These are phyloP conservation scores for Atherinosoma microstoma DNA, from an alignment of 2,797 vertebrate species.

Conservation along the genomic window DNA sequence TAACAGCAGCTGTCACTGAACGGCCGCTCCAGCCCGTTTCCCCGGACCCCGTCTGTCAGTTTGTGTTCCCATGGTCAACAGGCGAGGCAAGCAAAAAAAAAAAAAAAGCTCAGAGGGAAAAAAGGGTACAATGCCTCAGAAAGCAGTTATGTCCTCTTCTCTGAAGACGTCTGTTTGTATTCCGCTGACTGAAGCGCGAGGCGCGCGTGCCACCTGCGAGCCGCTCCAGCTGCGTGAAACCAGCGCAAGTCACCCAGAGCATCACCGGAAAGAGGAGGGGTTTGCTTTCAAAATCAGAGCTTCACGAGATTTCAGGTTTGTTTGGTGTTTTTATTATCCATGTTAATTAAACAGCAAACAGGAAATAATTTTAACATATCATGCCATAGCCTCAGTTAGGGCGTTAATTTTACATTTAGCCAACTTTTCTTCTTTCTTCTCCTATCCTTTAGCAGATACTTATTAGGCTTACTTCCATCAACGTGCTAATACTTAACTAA, in stretches of 20 bases:
- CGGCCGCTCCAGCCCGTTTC: conserved; percentile 29
- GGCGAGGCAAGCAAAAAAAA: background rate
- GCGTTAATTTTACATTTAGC: background rate
- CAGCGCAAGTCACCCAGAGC: conserved; percentile 1
- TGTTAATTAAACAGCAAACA: background rate
- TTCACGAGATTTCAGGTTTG: accelerated
- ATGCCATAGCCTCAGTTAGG: background rate
- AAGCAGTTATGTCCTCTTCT: conserved; percentile 15
- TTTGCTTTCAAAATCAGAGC: conserved; percentile 57
- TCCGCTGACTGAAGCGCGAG: conserved; percentile 56
- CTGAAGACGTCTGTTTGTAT: conserved; percentile 48
- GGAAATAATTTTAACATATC: background rate
- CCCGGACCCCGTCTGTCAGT: conserved; percentile 22
- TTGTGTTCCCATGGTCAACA: conserved; percentile 45
- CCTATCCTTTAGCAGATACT: background rate
- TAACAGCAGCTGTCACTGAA: conserved; percentile 59
- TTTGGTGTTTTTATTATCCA: background rate
- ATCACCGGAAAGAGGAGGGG: conserved; percentile 51
- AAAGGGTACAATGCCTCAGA: background rate
- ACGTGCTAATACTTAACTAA: background rate
- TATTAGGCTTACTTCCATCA: background rate
- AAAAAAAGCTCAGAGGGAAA: background rate
- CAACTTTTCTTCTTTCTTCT: background rate
- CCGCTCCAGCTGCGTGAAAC: conserved; percentile 62
- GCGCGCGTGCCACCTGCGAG: conserved; percentile 65